phyloP scores from a whole-genome alignment of 1,140 invertebrate genomes.

The Theocolax elegans region DNA sequence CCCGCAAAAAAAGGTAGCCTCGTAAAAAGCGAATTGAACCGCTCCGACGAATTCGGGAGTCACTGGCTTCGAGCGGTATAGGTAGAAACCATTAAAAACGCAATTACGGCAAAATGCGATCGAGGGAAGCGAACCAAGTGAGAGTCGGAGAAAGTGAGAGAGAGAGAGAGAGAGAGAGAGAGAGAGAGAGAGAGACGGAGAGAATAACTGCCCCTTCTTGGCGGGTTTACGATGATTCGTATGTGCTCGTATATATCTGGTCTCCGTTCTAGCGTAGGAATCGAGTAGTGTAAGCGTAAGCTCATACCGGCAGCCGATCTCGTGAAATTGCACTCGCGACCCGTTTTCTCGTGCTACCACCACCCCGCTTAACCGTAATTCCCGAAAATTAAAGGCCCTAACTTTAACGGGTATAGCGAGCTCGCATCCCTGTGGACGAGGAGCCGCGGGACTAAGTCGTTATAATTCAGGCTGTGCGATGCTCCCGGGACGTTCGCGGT shows the following conservation, averaged over 20 bases:
- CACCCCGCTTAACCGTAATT: not conserved
- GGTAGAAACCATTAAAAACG: conserved; percentile 19
- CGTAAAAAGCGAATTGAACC: conserved; percentile 23
- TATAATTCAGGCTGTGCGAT: not conserved
- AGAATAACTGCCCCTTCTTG: conserved; percentile 11
- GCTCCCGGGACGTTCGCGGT: conserved; percentile 10
- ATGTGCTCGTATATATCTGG: conserved; percentile 20
- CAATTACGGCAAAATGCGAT: conserved; percentile 24
- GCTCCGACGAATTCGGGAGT: conserved; percentile 18
- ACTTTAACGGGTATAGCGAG: conserved; percentile 8
- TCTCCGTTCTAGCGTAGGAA: too few species aligned
- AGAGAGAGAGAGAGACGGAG: too few species aligned
- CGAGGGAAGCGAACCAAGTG: not conserved
- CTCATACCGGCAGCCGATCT: too few species aligned
- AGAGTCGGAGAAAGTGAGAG: too few species aligned
- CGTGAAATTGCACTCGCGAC: not conserved
- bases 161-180: too few species aligned
- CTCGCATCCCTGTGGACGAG: not conserved
- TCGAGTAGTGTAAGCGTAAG: too few species aligned
- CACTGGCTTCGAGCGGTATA: not conserved
- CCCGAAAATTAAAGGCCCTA: conserved; percentile 26
- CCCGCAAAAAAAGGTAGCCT: not conserved
- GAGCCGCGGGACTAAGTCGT: not conserved
- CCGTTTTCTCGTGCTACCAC: not conserved
- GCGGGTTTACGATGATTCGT: conserved; percentile 32